Percentiles rank a stretch among this genome's conserved stretches.
These are phyloP conservation scores for Celastrina argiolus DNA, from an alignment of 2,888 invertebrate species.

Conservation along the genomic window DNA sequence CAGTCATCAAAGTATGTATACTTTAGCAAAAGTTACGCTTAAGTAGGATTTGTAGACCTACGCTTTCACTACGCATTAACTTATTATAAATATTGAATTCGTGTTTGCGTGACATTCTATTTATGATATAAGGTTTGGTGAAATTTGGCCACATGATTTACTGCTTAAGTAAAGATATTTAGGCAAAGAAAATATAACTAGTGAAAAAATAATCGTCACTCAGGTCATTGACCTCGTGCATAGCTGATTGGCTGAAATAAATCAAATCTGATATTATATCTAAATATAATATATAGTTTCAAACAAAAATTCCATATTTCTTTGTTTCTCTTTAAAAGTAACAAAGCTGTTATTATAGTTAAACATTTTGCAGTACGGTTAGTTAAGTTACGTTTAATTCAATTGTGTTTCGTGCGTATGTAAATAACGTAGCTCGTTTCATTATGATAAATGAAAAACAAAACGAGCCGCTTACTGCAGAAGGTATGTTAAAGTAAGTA, in stretches of 20 bases:
- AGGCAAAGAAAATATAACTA: too few relatives aligned
- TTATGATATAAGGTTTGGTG: too few relatives aligned
- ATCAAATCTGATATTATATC: too few relatives aligned
- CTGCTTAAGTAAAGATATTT: too few relatives aligned
- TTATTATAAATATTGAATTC: conserved; percentile 17
- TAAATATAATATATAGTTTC: not conserved
- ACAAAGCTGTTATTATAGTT: not conserved
- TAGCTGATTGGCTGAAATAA: too few relatives aligned
- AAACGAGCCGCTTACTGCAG: too few relatives aligned
- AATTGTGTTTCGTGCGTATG: not conserved
- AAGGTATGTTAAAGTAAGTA: too few relatives aligned
- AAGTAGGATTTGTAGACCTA: conserved; percentile 74
- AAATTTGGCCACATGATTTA: too few relatives aligned
- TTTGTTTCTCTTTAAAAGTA: not conserved
- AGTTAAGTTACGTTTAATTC: not conserved
- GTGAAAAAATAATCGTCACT: too few relatives aligned
- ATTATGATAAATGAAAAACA: not conserved
- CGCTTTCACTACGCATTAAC: conserved; percentile 39
- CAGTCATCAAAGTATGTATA: conserved; percentile 71
- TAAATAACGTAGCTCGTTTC: not conserved
- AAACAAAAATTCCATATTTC: not conserved
- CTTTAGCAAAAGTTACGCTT: conserved; percentile 68
- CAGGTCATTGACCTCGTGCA: too few relatives aligned
- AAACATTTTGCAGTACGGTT: not conserved
- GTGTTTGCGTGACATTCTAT: not conserved